phyloP scores from a whole-genome alignment of 1,140 invertebrate genomes.

The Heliconius melpomene region DNA sequence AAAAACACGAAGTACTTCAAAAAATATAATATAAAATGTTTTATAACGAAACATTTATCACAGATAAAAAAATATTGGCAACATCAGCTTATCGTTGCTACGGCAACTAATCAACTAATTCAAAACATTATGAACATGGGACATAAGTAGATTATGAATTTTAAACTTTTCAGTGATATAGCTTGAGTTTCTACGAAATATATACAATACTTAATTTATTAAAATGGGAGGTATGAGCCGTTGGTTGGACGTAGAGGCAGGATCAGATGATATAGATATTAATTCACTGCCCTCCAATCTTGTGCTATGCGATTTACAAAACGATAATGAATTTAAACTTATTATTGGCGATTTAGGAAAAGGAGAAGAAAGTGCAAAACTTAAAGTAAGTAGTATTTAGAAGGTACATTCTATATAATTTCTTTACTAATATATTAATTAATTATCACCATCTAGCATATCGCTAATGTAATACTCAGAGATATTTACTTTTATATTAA shows the following conservation, averaged over 20 bases:
- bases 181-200: neutral
- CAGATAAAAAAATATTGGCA: neutral
- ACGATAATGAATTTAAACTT: constrained; percentile 77
- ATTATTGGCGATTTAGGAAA: constrained; percentile 75
- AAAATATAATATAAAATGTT: neutral
- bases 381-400: neutral
- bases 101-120: neutral
- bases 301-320: constrained; percentile 67
- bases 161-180: neutral
- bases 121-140: neutral
- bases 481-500: too few relatives aligned
- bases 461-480: too few relatives aligned
- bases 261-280: constrained; percentile 69
- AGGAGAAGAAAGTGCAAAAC: constrained; percentile 59
- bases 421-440: neutral
- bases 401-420: neutral
- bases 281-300: constrained; percentile 73
- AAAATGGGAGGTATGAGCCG: constrained; percentile 65
- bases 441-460: neutral
- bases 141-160: too few relatives aligned
- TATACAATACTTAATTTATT: neutral
- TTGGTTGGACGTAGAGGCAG: constrained; percentile 76
- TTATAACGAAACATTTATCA: neutral
- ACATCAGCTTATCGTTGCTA: constrained; percentile 10
- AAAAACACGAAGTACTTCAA: too few relatives aligned